Conservation (phyloP, 2,888 invertebrate genomes). For the Drosophila niveifrons region DNA sequence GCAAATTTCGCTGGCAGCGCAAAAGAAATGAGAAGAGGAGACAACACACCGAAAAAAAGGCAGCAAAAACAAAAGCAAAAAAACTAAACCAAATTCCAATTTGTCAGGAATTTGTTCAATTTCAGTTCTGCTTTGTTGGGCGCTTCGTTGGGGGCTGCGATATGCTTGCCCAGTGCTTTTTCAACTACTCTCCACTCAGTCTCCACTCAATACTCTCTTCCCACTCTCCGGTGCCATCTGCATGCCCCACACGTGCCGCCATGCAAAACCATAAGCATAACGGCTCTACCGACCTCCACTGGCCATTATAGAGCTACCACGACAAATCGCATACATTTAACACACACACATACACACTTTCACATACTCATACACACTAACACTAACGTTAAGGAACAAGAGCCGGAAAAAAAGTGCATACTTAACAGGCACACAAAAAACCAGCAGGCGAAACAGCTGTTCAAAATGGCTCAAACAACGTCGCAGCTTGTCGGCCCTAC, state of each 20-base stretch:
- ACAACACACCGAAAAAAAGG: conserved; percentile 34
- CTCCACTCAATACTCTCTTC: not conserved
- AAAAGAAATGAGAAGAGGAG: conserved; percentile 64
- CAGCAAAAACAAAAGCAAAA: conserved; percentile 48
- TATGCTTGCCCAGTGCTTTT: conserved; percentile 8
- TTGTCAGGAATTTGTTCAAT: conserved; percentile 85
- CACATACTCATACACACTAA: conserved; percentile 4
- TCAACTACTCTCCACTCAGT: conserved; percentile 1
- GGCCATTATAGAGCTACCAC: conserved; percentile 79
- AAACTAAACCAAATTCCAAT: conserved; percentile 84
- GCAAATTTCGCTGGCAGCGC: conserved; percentile 70
- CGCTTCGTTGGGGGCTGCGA: conserved; percentile 37
- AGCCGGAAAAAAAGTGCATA: conserved; percentile 70
- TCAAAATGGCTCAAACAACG: conserved; percentile 70
- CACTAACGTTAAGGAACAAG: conserved; percentile 14
- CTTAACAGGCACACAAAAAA: conserved; percentile 72
- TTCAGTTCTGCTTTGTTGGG: conserved; percentile 79
- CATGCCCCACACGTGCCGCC: conserved; percentile 75
- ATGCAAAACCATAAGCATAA: conserved; percentile 80
- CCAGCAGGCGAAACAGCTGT: conserved; percentile 68
- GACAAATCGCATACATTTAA: conserved; percentile 79
- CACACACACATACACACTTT: conserved; percentile 47
- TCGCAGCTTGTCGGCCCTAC: conserved; percentile 52
- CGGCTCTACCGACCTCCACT: conserved; percentile 58
- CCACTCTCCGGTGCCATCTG: conserved; percentile 49